Evolutionary conservation across 2,797 vertebrate species (phyloP), one percentile per base, ranked within the genome.

Genomic region (Gadopsis bispinosus): DNA sequence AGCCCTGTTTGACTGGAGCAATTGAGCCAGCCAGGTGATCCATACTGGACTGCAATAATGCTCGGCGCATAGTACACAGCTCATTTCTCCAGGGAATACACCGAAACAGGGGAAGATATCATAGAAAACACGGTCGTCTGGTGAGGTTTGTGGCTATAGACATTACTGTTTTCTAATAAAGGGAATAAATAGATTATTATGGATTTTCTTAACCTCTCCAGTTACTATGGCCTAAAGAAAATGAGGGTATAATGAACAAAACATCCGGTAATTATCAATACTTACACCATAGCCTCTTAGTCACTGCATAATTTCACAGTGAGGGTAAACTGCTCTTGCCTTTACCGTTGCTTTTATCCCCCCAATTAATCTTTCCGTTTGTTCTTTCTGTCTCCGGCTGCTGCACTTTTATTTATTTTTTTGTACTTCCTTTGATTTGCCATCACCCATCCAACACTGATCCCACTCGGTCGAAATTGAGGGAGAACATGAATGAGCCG

Each of bases 21-120:
- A 88, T 68, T 72, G 77, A 81, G 79, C 77, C 75, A 83, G 75
- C 41, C 79, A 72, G 64, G 77, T 69, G 82, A 56, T 80, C 69
- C 47, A 29, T n/a, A 20, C 64, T 70, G 77, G 84, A 74, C 69
- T 68, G 73, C 75, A 75, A 83, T 86, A 77, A 88, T 85, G 85
- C 87, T 76, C 39, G 29, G 65, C 22, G 33, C 50, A 45, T 45
- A 50, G 55, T 65, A 60, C 11, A 56, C 62, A 37, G 79, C 71
- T 61, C 62, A 26, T 48, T 13, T 71, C 81, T 79, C 59, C 1
- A 8, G 79, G 80, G 79, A 78, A 64, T 22, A 41, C 16, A 45
- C 19, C 11, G 11, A 61, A 73, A 41, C 20, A 11, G 29, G n/a
- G 22, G 73, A 13, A 45, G 58, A 63, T 56, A 66, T 75, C 47